Evolutionary conservation across 2,888 invertebrate species (phyloP), one percentile per base, ranked within the genome.

Genomic region (Empis livida): DNA sequence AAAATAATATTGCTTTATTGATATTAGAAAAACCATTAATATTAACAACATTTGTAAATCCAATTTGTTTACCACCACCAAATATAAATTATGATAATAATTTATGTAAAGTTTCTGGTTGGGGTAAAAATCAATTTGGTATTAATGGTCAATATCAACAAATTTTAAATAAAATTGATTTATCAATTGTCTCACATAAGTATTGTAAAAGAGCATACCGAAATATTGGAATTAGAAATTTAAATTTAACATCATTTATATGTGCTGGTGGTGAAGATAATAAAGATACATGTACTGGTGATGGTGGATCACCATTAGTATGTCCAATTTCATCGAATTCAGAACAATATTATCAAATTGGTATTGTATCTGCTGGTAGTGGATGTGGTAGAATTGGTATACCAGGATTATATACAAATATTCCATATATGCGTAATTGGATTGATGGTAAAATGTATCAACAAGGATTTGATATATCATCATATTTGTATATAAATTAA

Each of bases 231-330:
- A 0, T 65, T 65, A 1, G 71, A 72, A 58, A 88, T 81, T 61
- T 55, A 66, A 32, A 70, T 88, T 2, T 76, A 85, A 56, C 56
- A 68, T 78, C 79, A 11, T 85, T 87, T 63, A 73, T 85, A 50
- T 88, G 88, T 57, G 87, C 87, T 0, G 87, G 87, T 1, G 87
- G 87, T 0, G 79, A 80, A 53, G 51, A 62, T 0, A 82, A 79
- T 16, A 75, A 74, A 55, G 65, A 65, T 43, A 61, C 61, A 1
- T 66, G 66, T 44, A 52, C 63, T 13, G 63, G 69, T 4, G 87
- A 88, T 57, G 87, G 87, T 0, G 87, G 87, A 1, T 81, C 84
- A 8, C 84, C 87, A 0, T 65, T 88, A 5, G 81, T 83, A n/a
- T 88, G 87, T 56, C 54, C 54, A 1, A 49, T 62, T 30, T 77